Base-by-base conservation (phyloP, 1,140 invertebrate species). In the Ceratoteleas bidentatus region DNA sequence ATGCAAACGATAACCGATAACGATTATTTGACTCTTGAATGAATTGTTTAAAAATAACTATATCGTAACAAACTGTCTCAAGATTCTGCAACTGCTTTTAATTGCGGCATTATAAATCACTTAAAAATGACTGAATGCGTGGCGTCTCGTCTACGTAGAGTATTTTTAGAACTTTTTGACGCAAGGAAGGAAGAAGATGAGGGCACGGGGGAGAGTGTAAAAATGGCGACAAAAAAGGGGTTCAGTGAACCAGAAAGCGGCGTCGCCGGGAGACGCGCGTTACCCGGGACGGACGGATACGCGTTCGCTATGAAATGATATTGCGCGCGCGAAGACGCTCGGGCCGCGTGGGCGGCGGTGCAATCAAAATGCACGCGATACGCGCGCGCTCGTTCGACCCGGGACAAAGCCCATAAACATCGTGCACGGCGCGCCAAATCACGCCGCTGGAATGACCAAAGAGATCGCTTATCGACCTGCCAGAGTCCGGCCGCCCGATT, bases 341-440 rank as follows among this genome's bases (percentile, higher is more conserved):
- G 54, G 15, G 32, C 36, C 61, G 76, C 66, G 76, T 79, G 61
- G 76, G 76, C 76, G 76, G 36, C 36, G 61, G 38, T 61, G 76
- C 68, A 79, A 79, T 79, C 76, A 79, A 72, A 79, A 79, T 72
- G 76, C 68, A 79, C 50, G 68, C 53, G 68, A 79, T 79, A 79
- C 10, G 36, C 49, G 24, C 1, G 68, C 49, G 66, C 65, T 78
- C 66, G 60, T 70, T 47, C 65, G 60, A 78, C 60, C 65, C 40
- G 16, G 75, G 75, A 78, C 75, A 78, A 78, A 78, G 75, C 50
- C 65, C 66, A 58, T 70, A 70, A 79, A 79, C 75, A 79, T 79
- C 60, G 47, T 72, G 13, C 60, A 56, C 75, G 75, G 49, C 75
- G 75, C 75, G 75, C 75, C 75, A 70, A 77, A 70, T 78, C 75